Evolutionary conservation across 2,113 vertebrate genomes (phyloP).

Genomic region (Semnopithecus entellus): DNA sequence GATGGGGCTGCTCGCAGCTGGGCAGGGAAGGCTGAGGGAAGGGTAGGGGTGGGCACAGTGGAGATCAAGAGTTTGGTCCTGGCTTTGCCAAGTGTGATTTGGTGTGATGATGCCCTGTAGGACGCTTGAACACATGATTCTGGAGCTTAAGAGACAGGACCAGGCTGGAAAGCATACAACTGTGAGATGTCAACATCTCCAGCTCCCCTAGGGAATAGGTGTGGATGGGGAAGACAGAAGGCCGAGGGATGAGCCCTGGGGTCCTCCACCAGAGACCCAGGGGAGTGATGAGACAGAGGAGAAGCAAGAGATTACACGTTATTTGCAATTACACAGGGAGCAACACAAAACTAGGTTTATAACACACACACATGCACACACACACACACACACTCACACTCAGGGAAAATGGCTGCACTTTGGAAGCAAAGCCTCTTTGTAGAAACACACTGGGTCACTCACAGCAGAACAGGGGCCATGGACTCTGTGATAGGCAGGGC

Average conservation of each 20-base stretch:
- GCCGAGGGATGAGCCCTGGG: not conserved
- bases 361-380: not conserved
- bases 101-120: too few relatives aligned
- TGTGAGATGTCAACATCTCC: too few relatives aligned
- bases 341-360: not conserved
- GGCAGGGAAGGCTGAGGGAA: not conserved
- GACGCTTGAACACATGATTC: not conserved
- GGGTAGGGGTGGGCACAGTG: not conserved
- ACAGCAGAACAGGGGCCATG: not conserved
- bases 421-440: not conserved
- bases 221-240: not conserved
- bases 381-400: not conserved
- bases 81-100: not conserved
- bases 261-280: not conserved
- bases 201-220: not conserved
- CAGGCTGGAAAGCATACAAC: not conserved
- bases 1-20: not conserved
- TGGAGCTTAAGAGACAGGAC: not conserved
- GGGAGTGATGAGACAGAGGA: not conserved
- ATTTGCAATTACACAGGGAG: not conserved
- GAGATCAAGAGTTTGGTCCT: not conserved
- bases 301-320: not conserved
- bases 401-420: not conserved
- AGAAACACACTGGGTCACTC: not conserved
- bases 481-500: not conserved